Evolutionary conservation across 2,797 vertebrate species (phyloP).

Genomic region (Spinus olivaceus): DNA sequence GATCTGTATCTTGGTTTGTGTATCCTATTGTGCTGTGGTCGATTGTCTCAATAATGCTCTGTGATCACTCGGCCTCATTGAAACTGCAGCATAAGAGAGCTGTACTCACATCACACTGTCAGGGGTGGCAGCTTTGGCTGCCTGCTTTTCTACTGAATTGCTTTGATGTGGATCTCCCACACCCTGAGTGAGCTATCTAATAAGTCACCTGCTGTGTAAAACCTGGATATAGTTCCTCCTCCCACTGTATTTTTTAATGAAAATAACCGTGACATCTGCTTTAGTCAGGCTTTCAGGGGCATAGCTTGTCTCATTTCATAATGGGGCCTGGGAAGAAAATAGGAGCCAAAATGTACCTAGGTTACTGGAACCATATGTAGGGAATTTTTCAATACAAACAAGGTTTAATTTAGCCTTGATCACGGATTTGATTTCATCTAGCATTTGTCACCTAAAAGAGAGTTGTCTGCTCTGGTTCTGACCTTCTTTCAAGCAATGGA

Average conservation of each 20-base stretch:
- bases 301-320: not conserved
- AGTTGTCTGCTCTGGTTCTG: not conserved
- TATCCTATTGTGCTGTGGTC: not conserved
- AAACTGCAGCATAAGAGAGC: not conserved
- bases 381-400: not conserved
- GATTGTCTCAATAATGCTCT: not conserved
- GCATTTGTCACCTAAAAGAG: not conserved
- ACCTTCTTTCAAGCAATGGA: not conserved
- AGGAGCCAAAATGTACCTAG: not conserved
- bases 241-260: conserved; percentile 23
- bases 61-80: not conserved
- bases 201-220: conserved; percentile 38
- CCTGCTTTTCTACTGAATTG: not conserved
- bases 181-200: not conserved
- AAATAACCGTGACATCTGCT: not conserved
- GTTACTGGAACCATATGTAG: not conserved
- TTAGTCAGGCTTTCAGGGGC: not conserved
- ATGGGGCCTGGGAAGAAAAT: not conserved
- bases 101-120: not conserved
- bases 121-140: not conserved
- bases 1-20: not conserved
- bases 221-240: not conserved
- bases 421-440: not conserved
- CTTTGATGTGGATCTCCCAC: conserved; percentile 14
- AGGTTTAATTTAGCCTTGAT: not conserved